Conservation (phyloP, 2,113 vertebrate species). For the Nothoprocta pentlandii region DNA sequence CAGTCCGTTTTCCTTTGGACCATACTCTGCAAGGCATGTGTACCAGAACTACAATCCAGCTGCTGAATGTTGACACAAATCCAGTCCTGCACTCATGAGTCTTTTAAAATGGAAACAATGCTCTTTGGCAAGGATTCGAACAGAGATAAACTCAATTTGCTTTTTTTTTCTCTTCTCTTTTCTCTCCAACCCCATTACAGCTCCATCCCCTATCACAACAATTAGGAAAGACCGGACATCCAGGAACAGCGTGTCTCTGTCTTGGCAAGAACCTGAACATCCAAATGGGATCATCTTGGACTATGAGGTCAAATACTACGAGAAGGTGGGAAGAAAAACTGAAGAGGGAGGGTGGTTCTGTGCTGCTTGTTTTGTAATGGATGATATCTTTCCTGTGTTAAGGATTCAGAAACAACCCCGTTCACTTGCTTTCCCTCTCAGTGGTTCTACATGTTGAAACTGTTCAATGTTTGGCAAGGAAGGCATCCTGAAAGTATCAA, state of each 20-base stretch:
- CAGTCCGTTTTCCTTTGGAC: constrained; percentile 71
- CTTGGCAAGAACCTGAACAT: constrained; percentile 95
- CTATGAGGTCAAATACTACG: constrained; percentile 99
- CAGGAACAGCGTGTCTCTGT: constrained; percentile 92
- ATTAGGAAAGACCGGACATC: constrained; percentile 95
- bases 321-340: constrained; percentile 88
- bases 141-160: constrained; percentile 57
- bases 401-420: neutral
- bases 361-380: neutral
- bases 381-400: neutral
- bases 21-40: constrained; percentile 35
- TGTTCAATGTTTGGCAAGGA: neutral
- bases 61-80: constrained; percentile 59
- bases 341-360: neutral
- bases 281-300: constrained; percentile 98
- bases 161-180: constrained; percentile 48
- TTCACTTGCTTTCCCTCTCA: neutral
- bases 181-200: constrained; percentile 70
- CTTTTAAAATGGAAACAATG: constrained; percentile 59
- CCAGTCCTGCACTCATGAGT: constrained; percentile 64
- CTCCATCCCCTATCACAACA: constrained; percentile 91
- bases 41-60: constrained; percentile 74
- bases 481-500: neutral
- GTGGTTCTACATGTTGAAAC: neutral
- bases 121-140: constrained; percentile 52